Evolutionary conservation across 2,888 invertebrate species (phyloP).

Genomic region (Ceratothoa steindachneri): DNA sequence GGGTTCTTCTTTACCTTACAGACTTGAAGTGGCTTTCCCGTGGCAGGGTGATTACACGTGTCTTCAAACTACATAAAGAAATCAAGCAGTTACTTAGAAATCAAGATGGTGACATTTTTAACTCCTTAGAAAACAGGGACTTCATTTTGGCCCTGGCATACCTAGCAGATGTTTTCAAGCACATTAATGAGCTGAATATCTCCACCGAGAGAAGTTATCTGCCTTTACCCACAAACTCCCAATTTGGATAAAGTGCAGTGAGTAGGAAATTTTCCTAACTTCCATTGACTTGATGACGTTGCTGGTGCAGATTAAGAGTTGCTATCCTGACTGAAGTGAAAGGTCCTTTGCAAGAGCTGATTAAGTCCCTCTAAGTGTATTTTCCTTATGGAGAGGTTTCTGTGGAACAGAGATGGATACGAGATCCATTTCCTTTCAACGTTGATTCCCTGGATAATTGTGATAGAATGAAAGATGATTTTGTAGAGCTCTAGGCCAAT

Average conservation of each 20-base stretch:
- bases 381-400: neutral
- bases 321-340: neutral
- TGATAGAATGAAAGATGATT: constrained; percentile 24
- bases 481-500: constrained; percentile 17
- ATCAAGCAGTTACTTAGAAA: neutral
- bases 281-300: neutral
- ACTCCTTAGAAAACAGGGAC: neutral
- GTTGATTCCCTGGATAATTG: constrained; percentile 15
- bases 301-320: neutral
- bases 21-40: neutral
- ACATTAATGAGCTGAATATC: neutral
- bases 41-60: neutral
- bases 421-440: constrained; percentile 17
- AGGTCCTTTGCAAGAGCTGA: neutral
- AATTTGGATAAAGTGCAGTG: neutral
- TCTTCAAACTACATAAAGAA: neutral
- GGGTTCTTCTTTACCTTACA: neutral
- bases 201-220: no score
- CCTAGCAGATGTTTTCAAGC: constrained; percentile 2
- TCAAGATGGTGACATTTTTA: neutral
- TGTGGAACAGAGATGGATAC: constrained; percentile 17
- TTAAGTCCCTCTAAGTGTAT: neutral
- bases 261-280: neutral
- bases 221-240: neutral
- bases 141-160: constrained; percentile 2